Evolutionary conservation across 2,888 invertebrate species (phyloP).

Genomic region (Ceratothoa steindachneri): DNA sequence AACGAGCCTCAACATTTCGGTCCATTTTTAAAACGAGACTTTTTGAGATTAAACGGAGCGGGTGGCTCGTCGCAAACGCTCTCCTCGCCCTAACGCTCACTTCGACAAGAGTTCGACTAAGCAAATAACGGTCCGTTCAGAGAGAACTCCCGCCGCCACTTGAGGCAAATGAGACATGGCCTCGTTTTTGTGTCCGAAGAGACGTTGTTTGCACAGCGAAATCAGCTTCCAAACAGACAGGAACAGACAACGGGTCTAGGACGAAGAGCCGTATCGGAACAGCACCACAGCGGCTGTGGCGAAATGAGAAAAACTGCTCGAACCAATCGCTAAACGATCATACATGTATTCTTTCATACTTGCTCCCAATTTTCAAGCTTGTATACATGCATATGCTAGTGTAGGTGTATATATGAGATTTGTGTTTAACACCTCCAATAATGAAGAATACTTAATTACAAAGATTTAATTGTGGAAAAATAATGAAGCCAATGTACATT

Average conservation of each 20-base stretch:
- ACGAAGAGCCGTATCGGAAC: too few species aligned
- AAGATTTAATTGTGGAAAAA: too few species aligned
- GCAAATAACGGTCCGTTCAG: neutral
- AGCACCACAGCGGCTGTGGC: too few species aligned
- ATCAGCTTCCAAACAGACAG: neutral
- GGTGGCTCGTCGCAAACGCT: neutral
- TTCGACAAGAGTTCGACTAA: neutral
- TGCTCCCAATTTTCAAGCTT: too few species aligned
- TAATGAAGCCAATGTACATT: too few species aligned
- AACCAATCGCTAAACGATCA: too few species aligned
- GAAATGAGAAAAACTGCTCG: too few species aligned
- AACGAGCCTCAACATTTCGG: neutral
- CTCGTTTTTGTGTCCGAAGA: neutral
- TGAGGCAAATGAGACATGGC: neutral
- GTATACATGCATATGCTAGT: too few species aligned
- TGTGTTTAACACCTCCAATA: too few species aligned
- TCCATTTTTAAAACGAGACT: neutral
- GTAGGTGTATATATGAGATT: too few species aligned
- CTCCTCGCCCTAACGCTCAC: neutral
- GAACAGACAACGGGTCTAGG: neutral
- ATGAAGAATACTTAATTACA: too few species aligned
- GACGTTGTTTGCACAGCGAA: neutral
- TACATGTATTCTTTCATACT: too few species aligned
- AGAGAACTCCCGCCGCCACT: neutral
- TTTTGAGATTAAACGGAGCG: neutral